Evolutionary conservation across 2,113 vertebrate species (phyloP), one percentile per base, ranked within the genome.

Genomic region (Motacilla alba): DNA sequence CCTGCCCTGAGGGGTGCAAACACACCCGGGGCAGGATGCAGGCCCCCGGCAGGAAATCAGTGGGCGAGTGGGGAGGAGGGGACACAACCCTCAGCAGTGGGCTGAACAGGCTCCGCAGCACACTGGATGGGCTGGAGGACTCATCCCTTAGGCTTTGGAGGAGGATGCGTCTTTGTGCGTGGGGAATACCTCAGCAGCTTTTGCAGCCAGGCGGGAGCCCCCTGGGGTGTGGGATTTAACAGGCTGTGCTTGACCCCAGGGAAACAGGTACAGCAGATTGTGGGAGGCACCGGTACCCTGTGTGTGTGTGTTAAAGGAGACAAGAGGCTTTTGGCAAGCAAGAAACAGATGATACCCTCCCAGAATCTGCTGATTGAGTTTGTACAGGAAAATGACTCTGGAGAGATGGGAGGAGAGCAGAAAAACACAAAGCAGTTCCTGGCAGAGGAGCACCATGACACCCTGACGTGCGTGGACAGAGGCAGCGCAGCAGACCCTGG

Each of bases 1-100:
- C 26, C 14, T 52, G 5, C 26, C 52, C 52, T 53, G 52, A 4
- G 41, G 37, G 7, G 22, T 3, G 12, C 59, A 15, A 22, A 31
- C 77, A 52, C 6, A 0, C 20, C 13, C 21, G 9, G 5, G 0
- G 0, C 0, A 0, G 79, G 53, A 39, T 26, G 49, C 22, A 7
- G 0, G 17, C 31, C 35, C 28, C 2, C 0, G 16, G 64, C 23
- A n/a, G 55, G 55, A n/a, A 31, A 44, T 19, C 26, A 7, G 64
- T 0, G 22, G 43, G 14, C 0, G 7, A 2, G 16, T 2, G 44
- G 2, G 37, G 24, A n/a, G 17, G 41, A 83, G 46, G 43, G 59
- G 64, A 26, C 27, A 43, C 8, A 44, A 26, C 52, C 49, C 47
- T 68, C 69, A 46, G 2, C 55, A 46, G 24, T 1, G 18, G 66